Conservation (phyloP, 2,797 vertebrate species). For the Australoheros facetus region DNA sequence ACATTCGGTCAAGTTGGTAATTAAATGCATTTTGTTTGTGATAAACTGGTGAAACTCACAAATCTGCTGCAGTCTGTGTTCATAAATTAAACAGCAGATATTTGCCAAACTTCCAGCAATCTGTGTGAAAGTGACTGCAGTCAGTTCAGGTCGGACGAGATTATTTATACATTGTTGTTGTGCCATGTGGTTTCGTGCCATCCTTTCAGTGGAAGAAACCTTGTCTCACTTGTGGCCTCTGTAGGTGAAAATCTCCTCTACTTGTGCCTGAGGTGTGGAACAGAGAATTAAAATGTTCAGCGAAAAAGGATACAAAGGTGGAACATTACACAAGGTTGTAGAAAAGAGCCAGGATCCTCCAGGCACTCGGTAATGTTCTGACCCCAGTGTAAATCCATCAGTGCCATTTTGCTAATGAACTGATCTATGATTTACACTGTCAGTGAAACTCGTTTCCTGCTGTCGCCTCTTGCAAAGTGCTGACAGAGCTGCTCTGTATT, state of each 20-base stretch:
- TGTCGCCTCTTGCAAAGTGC: constrained; percentile 54
- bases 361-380: constrained; percentile 64
- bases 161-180: background rate
- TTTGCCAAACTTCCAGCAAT: no score
- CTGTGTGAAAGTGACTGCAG: no score
- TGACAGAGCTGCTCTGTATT: constrained; percentile 52
- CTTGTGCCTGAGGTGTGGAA: constrained; percentile 49
- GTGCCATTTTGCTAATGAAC: constrained; percentile 76
- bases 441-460: constrained; percentile 61
- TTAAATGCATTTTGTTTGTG: no score
- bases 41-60: no score
- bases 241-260: constrained; percentile 37
- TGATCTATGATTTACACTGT: constrained; percentile 75
- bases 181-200: background rate
- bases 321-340: constrained; percentile 64
- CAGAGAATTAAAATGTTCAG: constrained; percentile 59
- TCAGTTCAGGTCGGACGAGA: no score
- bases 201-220: constrained; percentile 6
- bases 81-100: no score
- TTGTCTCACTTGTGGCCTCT: constrained; percentile 8
- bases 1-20: no score
- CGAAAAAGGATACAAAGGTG: constrained; percentile 38
- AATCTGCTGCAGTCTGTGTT: no score
- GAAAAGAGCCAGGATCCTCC: constrained; percentile 55
- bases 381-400: constrained; percentile 73